phyloP scores from a whole-genome alignment of 2,797 vertebrate species.

The Paramormyrops hopkinsi region DNA sequence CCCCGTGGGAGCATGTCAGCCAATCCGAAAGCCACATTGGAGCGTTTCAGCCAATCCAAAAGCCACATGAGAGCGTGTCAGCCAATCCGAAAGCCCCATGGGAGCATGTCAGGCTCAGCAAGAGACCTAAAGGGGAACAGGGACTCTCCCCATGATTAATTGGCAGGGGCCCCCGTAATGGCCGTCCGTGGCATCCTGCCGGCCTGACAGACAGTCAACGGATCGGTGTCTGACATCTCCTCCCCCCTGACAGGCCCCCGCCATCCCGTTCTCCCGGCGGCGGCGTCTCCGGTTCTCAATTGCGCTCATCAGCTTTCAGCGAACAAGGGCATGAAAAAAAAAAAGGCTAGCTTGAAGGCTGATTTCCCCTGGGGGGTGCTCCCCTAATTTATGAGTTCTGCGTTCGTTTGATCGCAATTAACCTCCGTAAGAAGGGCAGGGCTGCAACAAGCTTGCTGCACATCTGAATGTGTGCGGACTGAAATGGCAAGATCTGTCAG shows the following conservation, averaged over 20 bases:
- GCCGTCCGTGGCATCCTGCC: background rate
- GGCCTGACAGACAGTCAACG: background rate
- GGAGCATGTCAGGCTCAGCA: background rate
- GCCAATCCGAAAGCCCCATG: background rate
- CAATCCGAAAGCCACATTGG: background rate
- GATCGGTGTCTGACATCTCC: background rate
- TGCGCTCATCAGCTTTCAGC: background rate
- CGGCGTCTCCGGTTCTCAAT: background rate
- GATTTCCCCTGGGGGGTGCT: background rate
- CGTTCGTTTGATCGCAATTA: background rate
- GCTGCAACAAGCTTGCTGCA: background rate
- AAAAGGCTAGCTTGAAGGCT: slow-evolving; percentile 1
- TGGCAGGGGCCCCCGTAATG: background rate
- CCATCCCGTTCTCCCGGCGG: background rate
- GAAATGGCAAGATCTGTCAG: background rate
- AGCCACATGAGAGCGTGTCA: background rate
- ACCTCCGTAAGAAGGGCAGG: slow-evolving; percentile 1
- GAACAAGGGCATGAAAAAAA: background rate
- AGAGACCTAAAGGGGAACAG: background rate
- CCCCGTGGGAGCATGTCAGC: background rate
- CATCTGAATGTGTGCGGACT: background rate
- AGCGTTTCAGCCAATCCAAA: background rate
- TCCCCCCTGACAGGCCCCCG: background rate
- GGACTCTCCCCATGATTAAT: background rate
- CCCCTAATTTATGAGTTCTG: slow-evolving; percentile 1